Conservation (phyloP, 2,888 invertebrate genomes). For the Lepeophtheirus nordmannii region DNA sequence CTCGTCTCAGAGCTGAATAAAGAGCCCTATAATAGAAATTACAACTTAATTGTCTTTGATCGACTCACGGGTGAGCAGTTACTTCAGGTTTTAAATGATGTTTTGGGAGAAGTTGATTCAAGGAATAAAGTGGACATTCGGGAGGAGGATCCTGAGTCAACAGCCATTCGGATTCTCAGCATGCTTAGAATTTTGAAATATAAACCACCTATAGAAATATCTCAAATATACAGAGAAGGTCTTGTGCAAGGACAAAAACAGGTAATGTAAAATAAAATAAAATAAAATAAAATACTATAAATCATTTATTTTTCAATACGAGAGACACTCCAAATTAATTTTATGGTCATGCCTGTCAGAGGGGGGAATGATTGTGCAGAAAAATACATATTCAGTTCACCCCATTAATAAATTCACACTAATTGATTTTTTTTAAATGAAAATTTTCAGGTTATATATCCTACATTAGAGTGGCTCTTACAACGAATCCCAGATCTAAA, state of each 20-base stretch:
- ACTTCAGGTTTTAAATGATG: slow-evolving; percentile 58
- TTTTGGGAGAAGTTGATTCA: slow-evolving; percentile 53
- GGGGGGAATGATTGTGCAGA: too few species aligned
- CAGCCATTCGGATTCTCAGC: slow-evolving; percentile 51
- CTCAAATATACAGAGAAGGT: slow-evolving; percentile 46
- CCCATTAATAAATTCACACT: too few species aligned
- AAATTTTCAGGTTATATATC: slow-evolving; percentile 44
- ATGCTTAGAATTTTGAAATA: slow-evolving; percentile 62
- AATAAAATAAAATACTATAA: neutral
- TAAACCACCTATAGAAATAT: slow-evolving; percentile 44
- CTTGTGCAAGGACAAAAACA: slow-evolving; percentile 54
- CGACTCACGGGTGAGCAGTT: slow-evolving; percentile 56
- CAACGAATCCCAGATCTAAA: slow-evolving; percentile 54
- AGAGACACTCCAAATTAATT: too few species aligned
- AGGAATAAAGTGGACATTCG: slow-evolving; percentile 54
- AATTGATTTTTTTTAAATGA: neutral
- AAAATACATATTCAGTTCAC: too few species aligned
- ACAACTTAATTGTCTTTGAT: slow-evolving; percentile 70
- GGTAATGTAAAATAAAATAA: too few species aligned
- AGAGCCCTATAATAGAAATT: slow-evolving; percentile 51
- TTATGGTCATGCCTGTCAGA: too few species aligned
- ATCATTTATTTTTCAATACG: too few species aligned
- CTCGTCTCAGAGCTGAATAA: slow-evolving; percentile 57
- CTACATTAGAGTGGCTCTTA: slow-evolving; percentile 63
- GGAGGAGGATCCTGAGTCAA: slow-evolving; percentile 57